Evolutionary conservation across 2,888 invertebrate genomes (phyloP).

Genomic region (Urechis unicinctus): DNA sequence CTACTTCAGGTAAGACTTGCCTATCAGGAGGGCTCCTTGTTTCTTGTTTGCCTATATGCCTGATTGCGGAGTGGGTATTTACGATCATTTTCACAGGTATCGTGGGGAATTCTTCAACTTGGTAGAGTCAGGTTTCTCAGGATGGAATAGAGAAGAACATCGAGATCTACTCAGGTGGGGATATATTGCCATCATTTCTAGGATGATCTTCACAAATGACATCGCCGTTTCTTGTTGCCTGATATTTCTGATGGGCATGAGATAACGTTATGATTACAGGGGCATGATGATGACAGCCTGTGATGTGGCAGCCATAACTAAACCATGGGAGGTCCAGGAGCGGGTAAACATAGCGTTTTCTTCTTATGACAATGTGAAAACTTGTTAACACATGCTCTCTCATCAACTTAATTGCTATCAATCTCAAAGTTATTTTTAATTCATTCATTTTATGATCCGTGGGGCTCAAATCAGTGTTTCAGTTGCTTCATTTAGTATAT

Average conservation of each 20-base stretch:
- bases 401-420: no score
- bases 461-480: background rate
- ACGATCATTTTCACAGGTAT: slow-evolving; percentile 59
- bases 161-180: slow-evolving; percentile 61
- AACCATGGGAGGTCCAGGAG: slow-evolving; percentile 48
- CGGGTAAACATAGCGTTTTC: no score
- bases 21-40: no score
- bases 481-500: background rate
- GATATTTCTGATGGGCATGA: no score
- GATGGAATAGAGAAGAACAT: slow-evolving; percentile 70
- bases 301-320: slow-evolving; percentile 48
- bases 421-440: no score
- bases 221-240: no score
- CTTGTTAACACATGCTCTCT: no score
- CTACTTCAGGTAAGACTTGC: slow-evolving; percentile 42
- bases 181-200: background rate
- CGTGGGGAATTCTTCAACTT: slow-evolving; percentile 76
- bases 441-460: background rate
- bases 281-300: slow-evolving; percentile 50
- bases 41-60: no score
- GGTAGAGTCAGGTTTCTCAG: slow-evolving; percentile 57
- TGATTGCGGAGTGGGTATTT: background rate
- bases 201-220: no score
- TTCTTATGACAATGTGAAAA: no score
- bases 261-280: background rate